Evolutionary conservation across 23 tunicate genomes (phyloP), one percentile per base, ranked within the genome.

Genomic region (Ascidia mentula): DNA sequence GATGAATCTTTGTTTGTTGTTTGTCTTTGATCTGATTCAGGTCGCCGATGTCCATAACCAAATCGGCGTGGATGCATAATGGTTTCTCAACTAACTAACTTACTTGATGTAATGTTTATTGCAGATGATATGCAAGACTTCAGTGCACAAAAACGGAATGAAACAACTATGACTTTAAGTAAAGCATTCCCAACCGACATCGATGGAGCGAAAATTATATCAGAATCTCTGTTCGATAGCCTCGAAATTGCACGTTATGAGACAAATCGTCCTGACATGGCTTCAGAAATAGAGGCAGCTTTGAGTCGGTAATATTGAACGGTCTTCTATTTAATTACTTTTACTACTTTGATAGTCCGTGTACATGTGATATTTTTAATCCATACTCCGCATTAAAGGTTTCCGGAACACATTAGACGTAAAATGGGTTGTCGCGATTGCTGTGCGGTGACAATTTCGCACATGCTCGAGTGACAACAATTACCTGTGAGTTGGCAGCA

Each of bases 381-480:
- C n/a, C n/a, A 53, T 53, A 26, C 65, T 53, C 22, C 65, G 65
- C 65, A 53, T 9, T n/a, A 53, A 20, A 28, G 65, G 65, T 53
- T 53, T 53, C 65, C 65, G 65, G 24, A 53, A 53, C 65, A 26
- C 13, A 20, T 53, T 53, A 20, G 4, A 9, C 24, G 65, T 53
- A 53, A 53, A 28, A 53, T 53, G 28, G n/a, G 65, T 53, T 53
- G 65, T 53, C 65, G 65, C 65, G 65, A 53, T 53, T 53, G 12
- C 24, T 53, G 28, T 53, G 65, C 13, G 65, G 65, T 53, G 65
- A 53, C 65, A 53, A 53, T 53, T 53, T 53, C 65, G 65, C 65
- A 53, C 65, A 53, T 53, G 65, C 13, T 53, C 28, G 24, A 53
- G 24, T 53, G 28, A 1, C 13, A 20, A 53, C 65, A n/a, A n/a